Evolutionary conservation across 2,888 invertebrate genomes (phyloP), one percentile per base, ranked within the genome.

Genomic region (Meloe dianella): DNA sequence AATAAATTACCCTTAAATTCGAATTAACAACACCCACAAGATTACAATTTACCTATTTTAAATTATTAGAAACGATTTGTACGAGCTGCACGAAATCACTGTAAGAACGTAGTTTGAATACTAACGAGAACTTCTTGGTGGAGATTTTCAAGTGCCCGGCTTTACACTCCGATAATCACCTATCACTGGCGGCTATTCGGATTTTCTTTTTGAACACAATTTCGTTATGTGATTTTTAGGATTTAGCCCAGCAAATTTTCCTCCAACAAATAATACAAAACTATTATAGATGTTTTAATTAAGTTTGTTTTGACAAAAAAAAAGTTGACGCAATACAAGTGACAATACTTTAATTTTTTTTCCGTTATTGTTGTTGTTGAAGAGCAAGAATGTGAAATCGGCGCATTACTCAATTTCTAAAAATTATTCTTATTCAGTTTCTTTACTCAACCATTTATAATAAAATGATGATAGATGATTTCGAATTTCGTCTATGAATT

Each of bases 91-190:
- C 54, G n/a, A 54, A 27, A n/a, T 27, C 27, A 54, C 54, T 54
- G 27, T 5, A 54, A 24, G 54, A 54, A 5, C 1, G 54, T n/a
- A 6, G 14, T 27, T 27, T 5, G 14, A 27, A 6, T 27, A 54
- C 54, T 54, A n/a, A 27, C 12, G 1, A 1, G 54, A 14, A 20
- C 14, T 54, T 27, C 54, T 54, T 54, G 54, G n/a, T 60, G 60
- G 65, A 62, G 62, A 67, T 61, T 73, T 71, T 73, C 70, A 70
- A 72, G 73, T 72, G 72, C 32, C 66, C 68, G 69, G 71, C 73
- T 77, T 78, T 72, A 76, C 77, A 78, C 77, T 77, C 74, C 76
- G 77, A 72, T 78, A 78, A 76, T 69, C 76, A 69, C 78, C 73
- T 76, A 75, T 76, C 54, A 69, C 57, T 12, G 20, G 5, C 47